Evolutionary conservation across 2,888 invertebrate genomes (phyloP).

Genomic region (Thymelicus sylvestris): DNA sequence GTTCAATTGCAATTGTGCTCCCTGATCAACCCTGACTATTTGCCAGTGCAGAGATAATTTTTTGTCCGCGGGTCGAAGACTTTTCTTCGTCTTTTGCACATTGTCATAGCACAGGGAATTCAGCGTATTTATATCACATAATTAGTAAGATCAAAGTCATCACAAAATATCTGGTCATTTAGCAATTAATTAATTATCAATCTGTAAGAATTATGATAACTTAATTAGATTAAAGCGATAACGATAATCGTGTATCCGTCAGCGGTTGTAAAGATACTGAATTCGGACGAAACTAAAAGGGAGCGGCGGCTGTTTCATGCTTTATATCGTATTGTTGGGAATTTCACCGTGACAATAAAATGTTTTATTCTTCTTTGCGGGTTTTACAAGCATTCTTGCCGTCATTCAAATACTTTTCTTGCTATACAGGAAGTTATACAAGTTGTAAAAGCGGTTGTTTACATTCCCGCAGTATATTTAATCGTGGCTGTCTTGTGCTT

Average conservation of each 20-base stretch:
- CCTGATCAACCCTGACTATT: no score
- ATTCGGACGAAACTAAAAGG: constrained; percentile 20
- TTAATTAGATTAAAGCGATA: neutral
- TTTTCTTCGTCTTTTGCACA: no score
- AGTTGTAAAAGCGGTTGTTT: constrained; percentile 4
- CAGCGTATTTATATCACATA: no score
- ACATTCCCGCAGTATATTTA: neutral
- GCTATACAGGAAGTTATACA: constrained; percentile 19
- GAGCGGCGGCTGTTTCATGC: constrained; percentile 28
- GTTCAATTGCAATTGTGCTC: no score
- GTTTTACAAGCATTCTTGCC: constrained; percentile 34
- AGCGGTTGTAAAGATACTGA: neutral
- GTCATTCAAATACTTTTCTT: constrained; percentile 31
- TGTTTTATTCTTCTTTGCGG: constrained; percentile 36
- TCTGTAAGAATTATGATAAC: no score
- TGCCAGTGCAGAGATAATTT: no score
- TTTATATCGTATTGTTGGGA: constrained; percentile 36
- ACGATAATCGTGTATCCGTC: neutral
- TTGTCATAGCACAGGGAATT: no score
- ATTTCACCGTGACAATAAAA: constrained; percentile 36
- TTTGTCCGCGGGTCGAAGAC: no score
- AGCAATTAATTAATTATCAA: no score
- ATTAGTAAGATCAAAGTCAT: no score
- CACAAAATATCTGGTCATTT: no score
- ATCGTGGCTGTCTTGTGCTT: neutral